Conservation (phyloP, 1,140 invertebrate species). For the Batillaria attramentaria region DNA sequence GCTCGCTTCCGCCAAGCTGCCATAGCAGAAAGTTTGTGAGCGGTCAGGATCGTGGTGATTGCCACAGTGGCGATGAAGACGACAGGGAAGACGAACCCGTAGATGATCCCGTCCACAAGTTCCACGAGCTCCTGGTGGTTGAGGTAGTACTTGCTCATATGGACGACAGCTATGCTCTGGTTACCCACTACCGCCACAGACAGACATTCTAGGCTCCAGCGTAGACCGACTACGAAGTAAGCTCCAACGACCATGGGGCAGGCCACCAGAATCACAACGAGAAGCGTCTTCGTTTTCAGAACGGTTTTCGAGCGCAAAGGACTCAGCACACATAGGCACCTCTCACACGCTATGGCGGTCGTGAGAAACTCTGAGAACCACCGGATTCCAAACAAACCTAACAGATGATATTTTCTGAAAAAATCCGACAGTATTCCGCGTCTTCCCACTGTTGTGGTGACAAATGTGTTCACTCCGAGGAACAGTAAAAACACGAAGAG, state of each 20-base stretch:
- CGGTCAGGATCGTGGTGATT: not conserved
- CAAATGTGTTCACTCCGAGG: not conserved
- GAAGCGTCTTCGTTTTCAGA: not conserved
- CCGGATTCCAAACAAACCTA: not conserved
- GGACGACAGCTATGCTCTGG: not conserved
- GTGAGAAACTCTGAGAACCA: not conserved
- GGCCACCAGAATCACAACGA: not conserved
- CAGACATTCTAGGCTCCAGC: constrained; percentile 4
- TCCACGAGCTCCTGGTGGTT: not conserved
- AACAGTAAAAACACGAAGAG: not conserved
- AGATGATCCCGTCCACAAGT: not conserved
- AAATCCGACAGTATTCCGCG: not conserved
- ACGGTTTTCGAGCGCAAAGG: not conserved
- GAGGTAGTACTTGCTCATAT: constrained; percentile 3
- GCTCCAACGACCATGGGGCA: not conserved
- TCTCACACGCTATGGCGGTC: constrained; percentile 19
- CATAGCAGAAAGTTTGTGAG: not conserved
- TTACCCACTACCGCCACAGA: too few relatives aligned
- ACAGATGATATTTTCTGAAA: not conserved
- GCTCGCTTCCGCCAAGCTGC: not conserved
- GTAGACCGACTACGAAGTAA: not conserved
- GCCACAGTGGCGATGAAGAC: not conserved
- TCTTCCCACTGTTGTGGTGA: not conserved
- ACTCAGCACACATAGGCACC: constrained; percentile 17
- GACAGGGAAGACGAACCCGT: not conserved